phyloP scores from a whole-genome alignment of 2,113 vertebrate species.

The Paralichthys olivaceus region DNA sequence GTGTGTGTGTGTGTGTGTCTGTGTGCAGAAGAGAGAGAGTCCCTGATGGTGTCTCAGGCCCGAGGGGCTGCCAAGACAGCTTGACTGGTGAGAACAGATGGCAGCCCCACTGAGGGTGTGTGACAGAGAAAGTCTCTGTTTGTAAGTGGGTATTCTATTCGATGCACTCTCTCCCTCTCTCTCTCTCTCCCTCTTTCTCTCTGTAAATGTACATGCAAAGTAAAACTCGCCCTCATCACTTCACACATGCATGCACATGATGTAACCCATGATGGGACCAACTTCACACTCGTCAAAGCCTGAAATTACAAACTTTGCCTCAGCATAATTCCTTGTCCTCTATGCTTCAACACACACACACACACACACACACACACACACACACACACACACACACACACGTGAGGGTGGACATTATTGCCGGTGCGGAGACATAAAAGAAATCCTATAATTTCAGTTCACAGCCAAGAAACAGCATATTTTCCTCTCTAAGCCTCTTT shows the following conservation, averaged over 20 bases:
- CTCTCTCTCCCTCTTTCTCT: background rate
- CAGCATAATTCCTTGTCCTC: slow-evolving; percentile 17
- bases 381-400: background rate
- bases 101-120: slow-evolving; percentile 42
- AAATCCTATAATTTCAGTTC: too few species aligned
- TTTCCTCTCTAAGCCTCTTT: too few species aligned
- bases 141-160: slow-evolving; percentile 5
- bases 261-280: background rate
- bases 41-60: slow-evolving; percentile 64
- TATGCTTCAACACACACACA: background rate
- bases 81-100: slow-evolving; percentile 79
- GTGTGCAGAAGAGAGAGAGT: slow-evolving; percentile 19
- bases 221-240: background rate
- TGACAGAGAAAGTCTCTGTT: slow-evolving; percentile 24
- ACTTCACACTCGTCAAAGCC: slow-evolving; percentile 37
- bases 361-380: slow-evolving; percentile 3
- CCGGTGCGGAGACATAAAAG: too few species aligned
- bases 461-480: too few species aligned
- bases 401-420: too few species aligned
- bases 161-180: background rate
- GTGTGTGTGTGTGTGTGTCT: background rate
- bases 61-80: slow-evolving; percentile 70
- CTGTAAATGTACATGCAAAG: background rate
- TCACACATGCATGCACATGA: background rate
- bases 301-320: slow-evolving; percentile 41